These are phyloP conservation scores for Riparia riparia DNA, from an alignment of 2,113 vertebrate genomes.

Conservation along the genomic window DNA sequence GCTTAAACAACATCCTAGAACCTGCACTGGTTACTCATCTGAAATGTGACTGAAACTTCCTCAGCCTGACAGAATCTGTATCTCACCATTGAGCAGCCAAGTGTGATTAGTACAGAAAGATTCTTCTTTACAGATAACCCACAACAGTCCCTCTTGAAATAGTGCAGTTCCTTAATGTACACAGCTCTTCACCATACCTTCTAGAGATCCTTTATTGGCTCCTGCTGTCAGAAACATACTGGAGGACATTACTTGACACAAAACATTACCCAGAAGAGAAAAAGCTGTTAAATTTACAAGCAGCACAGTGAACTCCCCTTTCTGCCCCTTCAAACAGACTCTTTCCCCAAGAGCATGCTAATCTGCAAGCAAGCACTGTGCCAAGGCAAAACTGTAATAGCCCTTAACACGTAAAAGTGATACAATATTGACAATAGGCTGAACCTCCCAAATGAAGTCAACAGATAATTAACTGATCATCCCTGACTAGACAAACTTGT, in stretches of 20 bases:
- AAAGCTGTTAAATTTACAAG: neutral
- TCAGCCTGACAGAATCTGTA: neutral
- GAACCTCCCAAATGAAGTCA: neutral
- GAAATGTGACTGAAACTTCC: neutral
- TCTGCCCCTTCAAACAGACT: neutral
- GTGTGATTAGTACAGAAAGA: accelerated
- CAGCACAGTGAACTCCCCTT: neutral
- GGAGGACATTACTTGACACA: neutral
- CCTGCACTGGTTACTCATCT: neutral
- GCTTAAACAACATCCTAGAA: neutral
- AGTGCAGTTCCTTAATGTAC: neutral
- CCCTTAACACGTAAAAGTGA: neutral
- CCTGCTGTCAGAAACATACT: neutral
- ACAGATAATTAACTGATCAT: neutral
- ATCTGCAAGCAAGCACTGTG: neutral
- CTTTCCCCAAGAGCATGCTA: neutral
- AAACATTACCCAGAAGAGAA: neutral
- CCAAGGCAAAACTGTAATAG: neutral
- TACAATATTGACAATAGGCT: neutral
- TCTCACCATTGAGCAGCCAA: neutral
- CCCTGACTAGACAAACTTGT: neutral
- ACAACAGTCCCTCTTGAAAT: neutral
- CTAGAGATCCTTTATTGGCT: neutral
- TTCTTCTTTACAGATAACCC: neutral
- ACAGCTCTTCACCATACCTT: neutral